phyloP scores from a whole-genome alignment of 2,888 invertebrate genomes.

The Seira sanloemensis region DNA sequence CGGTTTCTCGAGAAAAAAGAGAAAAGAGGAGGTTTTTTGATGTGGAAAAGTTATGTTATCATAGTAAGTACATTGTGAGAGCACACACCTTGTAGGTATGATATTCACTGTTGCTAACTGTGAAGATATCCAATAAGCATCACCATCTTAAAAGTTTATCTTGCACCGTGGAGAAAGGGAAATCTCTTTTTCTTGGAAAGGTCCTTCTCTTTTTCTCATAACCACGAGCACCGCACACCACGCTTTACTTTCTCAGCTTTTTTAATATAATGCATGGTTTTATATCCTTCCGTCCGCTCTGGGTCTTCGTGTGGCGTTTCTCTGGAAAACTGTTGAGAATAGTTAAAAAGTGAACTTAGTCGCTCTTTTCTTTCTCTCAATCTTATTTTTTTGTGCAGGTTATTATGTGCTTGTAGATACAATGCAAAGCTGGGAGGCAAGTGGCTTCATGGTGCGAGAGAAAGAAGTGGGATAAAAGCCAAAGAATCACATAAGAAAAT shows the following conservation, averaged over 20 bases:
- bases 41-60: constrained; percentile 31
- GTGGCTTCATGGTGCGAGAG: constrained; percentile 10
- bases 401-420: not conserved
- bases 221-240: constrained; percentile 60
- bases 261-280: constrained; percentile 11
- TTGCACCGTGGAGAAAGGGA: not conserved
- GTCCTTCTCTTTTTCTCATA: constrained; percentile 42
- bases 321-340: constrained; percentile 59
- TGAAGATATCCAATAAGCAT: not conserved
- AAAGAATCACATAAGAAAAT: constrained; percentile 63
- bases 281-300: constrained; percentile 38
- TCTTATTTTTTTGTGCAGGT: not conserved
- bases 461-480: constrained; percentile 54
- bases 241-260: constrained; percentile 61
- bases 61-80: not conserved
- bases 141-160: not conserved
- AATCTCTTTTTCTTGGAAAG: constrained; percentile 1
- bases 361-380: not conserved
- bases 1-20: constrained; percentile 43
- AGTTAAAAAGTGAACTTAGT: constrained; percentile 48
- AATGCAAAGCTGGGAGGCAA: not conserved
- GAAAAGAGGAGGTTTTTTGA: constrained; percentile 31
- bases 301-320: constrained; percentile 32
- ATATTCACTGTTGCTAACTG: constrained; percentile 4
- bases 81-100: not conserved